Percentiles rank a stretch among this genome's conserved stretches.
Evolutionary conservation across 2,113 vertebrate genomes (phyloP).

Genomic region (Dromas ardeola): DNA sequence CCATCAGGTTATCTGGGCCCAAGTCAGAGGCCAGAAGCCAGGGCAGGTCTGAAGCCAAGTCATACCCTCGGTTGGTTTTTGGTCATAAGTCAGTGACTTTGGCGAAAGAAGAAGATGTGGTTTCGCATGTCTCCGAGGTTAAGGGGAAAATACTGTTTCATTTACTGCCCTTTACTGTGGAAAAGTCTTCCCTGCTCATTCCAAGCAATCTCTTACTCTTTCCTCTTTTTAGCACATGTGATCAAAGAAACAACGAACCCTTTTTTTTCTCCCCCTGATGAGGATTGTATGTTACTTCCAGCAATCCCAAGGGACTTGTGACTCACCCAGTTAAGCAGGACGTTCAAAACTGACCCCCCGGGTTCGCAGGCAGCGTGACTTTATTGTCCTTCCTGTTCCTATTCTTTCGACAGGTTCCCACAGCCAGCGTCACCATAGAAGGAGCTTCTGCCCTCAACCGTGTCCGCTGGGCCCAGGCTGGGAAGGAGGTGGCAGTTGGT

Average conservation of each 20-base stretch:
- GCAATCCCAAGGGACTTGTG: background rate
- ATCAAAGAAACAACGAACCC: slow-evolving; percentile 53
- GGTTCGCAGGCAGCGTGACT: background rate
- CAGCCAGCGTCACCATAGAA: slow-evolving; percentile 92
- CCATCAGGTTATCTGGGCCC: background rate
- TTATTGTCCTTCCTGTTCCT: slow-evolving; percentile 13
- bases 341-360: background rate
- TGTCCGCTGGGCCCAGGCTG: slow-evolving; percentile 92
- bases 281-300: slow-evolving; percentile 1
- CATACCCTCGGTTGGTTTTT: background rate
- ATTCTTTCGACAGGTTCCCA: slow-evolving; percentile 85
- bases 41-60: background rate
- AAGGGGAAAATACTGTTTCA: background rate
- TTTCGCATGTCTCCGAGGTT: background rate
- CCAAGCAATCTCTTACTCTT: background rate
- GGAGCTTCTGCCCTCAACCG: slow-evolving; percentile 94
- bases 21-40: background rate
- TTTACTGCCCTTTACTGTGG: background rate
- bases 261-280: background rate
- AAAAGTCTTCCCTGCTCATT: slow-evolving; percentile 1
- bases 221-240: slow-evolving; percentile 9
- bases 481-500: slow-evolving; percentile 95
- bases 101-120: background rate
- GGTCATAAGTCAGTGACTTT: background rate
- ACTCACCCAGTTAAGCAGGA: background rate